Evolutionary conservation across 2,797 vertebrate species (phyloP).

Genomic region (Merluccius polli): DNA sequence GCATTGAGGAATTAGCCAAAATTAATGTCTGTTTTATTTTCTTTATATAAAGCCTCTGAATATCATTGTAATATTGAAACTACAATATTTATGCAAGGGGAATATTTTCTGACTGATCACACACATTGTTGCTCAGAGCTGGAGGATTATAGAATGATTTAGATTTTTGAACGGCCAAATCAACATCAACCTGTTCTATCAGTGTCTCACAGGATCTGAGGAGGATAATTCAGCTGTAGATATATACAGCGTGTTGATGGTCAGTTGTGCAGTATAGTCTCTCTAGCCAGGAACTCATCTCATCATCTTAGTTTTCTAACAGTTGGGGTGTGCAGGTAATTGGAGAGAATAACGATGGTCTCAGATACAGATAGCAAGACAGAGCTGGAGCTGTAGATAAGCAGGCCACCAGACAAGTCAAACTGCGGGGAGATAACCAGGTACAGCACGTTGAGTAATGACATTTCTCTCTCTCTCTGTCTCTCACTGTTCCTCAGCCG

Average conservation of each 20-base stretch:
- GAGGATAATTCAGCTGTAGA: background rate
- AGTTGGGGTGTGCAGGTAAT: background rate
- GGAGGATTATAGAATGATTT: background rate
- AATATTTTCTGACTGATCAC: background rate
- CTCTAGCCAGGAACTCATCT: background rate
- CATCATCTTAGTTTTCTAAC: background rate
- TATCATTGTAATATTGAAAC: background rate
- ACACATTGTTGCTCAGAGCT: background rate
- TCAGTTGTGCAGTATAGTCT: background rate
- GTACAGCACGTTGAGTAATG: background rate
- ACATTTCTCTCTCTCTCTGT: background rate
- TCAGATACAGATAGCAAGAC: background rate
- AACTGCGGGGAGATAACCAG: background rate
- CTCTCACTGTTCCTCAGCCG: background rate
- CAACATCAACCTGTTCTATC: background rate
- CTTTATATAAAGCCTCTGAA: background rate
- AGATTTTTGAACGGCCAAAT: background rate
- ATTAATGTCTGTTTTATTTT: background rate
- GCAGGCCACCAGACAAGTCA: background rate
- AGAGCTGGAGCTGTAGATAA: background rate
- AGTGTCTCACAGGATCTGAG: background rate
- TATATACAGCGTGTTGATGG: background rate
- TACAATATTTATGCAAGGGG: background rate
- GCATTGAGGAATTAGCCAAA: background rate
- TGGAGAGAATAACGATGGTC: background rate